phyloP scores from a whole-genome alignment of 2,797 vertebrate species.

The Danio albolineatus region DNA sequence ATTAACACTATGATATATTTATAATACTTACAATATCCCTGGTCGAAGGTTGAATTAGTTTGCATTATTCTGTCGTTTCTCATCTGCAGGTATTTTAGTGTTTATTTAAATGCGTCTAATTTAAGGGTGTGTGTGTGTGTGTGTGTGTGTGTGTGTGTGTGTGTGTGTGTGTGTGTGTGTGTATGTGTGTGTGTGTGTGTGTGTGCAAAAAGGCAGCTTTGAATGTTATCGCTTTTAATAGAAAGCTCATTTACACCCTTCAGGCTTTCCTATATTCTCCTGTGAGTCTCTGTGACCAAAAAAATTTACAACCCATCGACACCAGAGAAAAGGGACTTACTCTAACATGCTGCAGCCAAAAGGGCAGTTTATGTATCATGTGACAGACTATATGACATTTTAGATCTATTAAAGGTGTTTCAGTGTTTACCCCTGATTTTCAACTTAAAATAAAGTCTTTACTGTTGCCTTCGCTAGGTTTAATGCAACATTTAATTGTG shows the following conservation, averaged over 20 bases:
- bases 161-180: neutral
- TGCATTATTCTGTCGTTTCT: neutral
- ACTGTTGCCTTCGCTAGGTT: neutral
- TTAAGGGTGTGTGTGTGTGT: neutral
- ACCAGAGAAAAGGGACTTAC: conserved; percentile 10
- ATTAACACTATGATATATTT: neutral
- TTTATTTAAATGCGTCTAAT: neutral
- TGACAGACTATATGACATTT: conserved; percentile 27
- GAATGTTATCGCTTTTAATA: conserved; percentile 7
- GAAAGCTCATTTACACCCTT: conserved; percentile 28
- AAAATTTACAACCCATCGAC: conserved; percentile 2
- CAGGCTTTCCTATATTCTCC: conserved; percentile 3
- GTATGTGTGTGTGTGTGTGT: too few species aligned
- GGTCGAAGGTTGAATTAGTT: neutral
- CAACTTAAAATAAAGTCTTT: neutral
- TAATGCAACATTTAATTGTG: neutral
- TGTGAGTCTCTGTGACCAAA: conserved; percentile 6
- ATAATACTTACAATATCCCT: neutral
- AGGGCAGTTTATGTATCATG: conserved; percentile 6
- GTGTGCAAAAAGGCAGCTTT: neutral
- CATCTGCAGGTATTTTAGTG: neutral
- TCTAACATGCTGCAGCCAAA: neutral
- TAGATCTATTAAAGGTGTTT: neutral
- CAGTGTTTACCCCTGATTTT: conserved; percentile 11
- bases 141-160: too few species aligned